Evolutionary conservation across 2,888 invertebrate genomes (phyloP), one percentile per base, ranked within the genome.

Genomic region (Ophioninae sp.): DNA sequence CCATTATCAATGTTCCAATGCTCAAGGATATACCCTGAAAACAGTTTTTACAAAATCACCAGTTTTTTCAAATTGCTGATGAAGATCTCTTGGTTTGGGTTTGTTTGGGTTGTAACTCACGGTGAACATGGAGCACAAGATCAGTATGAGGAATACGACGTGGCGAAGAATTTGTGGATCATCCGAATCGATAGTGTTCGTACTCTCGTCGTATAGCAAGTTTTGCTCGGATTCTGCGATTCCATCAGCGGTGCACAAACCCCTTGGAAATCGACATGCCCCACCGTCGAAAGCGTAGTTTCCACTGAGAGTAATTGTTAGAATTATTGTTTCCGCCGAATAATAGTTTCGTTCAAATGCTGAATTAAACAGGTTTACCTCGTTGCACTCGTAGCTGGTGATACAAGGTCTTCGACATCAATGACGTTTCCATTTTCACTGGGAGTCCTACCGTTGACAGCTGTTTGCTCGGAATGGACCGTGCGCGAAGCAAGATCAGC

Each of bases 71-170:
- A 10, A 64, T 30, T 8, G 10, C 64, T 30, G 30, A 17, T 5
- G 50, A 30, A 62, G 13, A 2, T 20, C 13, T 65, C 39, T 56
- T 72, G 1, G 30, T 30, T 30, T 30, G 30, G 30, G 30, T 30
- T 30, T 30, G 30, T 30, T 30, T 30, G 30, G 30, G 30, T 30
- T 65, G 7, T 70, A 79, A 95, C 96, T 95, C 92, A 97, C 97
- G 91, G 98, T 96, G 93, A 98, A 97, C 97, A 98, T 98, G 62
- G 97, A 97, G 87, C 97, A 95, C 76, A 96, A 94, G 85, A 98
- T 94, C 23, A 97, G 93, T 81, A 98, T 96, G 75, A 98, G 94
- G 67, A 98, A 94, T 41, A 97, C 96, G 44, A 97, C 95, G 91
- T 98, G 98, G 85, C 96, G 95, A 85, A 97, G 94, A 85, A 96